Evolutionary conservation across 2,888 invertebrate species (phyloP).

Genomic region (Lagria hirta): DNA sequence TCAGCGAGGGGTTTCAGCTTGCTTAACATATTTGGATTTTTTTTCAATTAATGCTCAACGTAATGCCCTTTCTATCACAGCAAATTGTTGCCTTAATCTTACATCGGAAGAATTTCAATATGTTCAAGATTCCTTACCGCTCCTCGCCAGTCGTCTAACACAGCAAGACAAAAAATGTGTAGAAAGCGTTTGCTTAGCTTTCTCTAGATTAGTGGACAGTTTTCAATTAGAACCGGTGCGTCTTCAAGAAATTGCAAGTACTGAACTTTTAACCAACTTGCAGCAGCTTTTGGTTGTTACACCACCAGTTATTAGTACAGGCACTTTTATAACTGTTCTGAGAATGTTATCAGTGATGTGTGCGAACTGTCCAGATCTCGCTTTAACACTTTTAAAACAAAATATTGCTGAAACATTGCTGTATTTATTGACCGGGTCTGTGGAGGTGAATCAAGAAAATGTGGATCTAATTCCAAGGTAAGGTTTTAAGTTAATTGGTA

Average conservation of each 20-base stretch:
- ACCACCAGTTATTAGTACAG: constrained; percentile 92
- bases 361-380: constrained; percentile 90
- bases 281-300: constrained; percentile 92
- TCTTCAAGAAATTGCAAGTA: constrained; percentile 91
- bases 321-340: constrained; percentile 94
- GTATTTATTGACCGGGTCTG: constrained; percentile 90
- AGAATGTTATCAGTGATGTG: constrained; percentile 97
- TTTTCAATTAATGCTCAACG: constrained; percentile 98
- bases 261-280: constrained; percentile 86
- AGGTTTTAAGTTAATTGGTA: constrained; percentile 5
- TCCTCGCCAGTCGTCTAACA: constrained; percentile 77
- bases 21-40: constrained; percentile 96
- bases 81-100: constrained; percentile 96
- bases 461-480: constrained; percentile 82
- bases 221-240: constrained; percentile 89
- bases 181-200: constrained; percentile 94
- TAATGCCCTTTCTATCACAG: constrained; percentile 92
- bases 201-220: constrained; percentile 94
- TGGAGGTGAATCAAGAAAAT: constrained; percentile 59
- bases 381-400: constrained; percentile 86
- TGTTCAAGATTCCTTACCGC: constrained; percentile 82
- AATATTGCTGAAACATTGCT: constrained; percentile 95
- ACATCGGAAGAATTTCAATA: constrained; percentile 93
- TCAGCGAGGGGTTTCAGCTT: constrained; percentile 93
- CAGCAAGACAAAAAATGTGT: constrained; percentile 97